A percentile compares a stretch with the other conserved stretches of the same genome.
phyloP scores from a whole-genome alignment of 2,113 vertebrate species.

The Gorsachius goisagi region DNA sequence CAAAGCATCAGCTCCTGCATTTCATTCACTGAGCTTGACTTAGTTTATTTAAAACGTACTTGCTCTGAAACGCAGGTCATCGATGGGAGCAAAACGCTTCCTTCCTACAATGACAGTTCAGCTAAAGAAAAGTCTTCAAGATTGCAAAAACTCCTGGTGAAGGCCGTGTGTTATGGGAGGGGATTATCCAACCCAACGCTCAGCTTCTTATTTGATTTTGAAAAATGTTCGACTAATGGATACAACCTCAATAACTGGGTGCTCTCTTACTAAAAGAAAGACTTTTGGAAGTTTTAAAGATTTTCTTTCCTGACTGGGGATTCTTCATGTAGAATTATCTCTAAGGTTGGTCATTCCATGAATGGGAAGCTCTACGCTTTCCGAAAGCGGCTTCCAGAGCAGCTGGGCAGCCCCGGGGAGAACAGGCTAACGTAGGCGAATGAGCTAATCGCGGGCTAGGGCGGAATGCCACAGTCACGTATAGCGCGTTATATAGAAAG shows the following conservation, averaged over 20 bases:
- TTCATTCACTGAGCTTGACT: neutral
- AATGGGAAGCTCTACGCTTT: fast-evolving
- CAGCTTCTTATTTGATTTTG: neutral
- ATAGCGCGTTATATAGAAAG: fast-evolving
- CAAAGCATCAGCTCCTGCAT: neutral
- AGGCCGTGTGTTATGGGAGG: neutral
- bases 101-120: neutral
- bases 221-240: fast-evolving
- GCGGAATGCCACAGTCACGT: neutral
- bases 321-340: neutral
- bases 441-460: fast-evolving
- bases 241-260: fast-evolving
- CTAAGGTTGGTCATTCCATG: neutral
- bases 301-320: neutral
- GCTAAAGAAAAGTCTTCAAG: neutral
- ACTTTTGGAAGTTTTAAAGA: neutral
- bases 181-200: fast-evolving
- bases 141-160: fast-evolving
- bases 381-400: neutral
- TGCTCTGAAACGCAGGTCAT: neutral
- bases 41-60: fast-evolving
- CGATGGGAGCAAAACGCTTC: neutral
- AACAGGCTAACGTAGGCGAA: neutral
- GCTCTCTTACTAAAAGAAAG: neutral
- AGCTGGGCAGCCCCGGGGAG: neutral